Percentiles rank a stretch among this genome's conserved stretches.
These are phyloP conservation scores for Cossypha dichroa DNA, from an alignment of 2,797 vertebrate genomes.

Conservation along the genomic window DNA sequence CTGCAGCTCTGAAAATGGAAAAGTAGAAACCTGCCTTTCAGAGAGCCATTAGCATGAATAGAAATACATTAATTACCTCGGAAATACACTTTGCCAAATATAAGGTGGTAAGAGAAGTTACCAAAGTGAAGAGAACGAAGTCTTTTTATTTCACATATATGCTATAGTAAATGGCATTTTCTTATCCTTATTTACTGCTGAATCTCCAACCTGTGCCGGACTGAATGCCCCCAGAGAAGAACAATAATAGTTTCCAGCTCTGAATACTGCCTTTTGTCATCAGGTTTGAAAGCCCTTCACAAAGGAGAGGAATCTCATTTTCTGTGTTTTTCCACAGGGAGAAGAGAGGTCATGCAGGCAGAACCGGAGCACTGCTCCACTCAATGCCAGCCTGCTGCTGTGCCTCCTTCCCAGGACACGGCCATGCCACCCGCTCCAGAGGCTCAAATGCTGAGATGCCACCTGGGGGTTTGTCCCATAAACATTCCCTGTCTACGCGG, in stretches of 20 bases:
- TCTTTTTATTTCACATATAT: not conserved
- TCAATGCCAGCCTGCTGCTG: not conserved
- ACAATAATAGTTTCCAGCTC: conserved; percentile 48
- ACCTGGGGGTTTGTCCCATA: not conserved
- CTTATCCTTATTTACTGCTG: conserved; percentile 7
- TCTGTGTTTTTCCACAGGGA: conserved; percentile 8
- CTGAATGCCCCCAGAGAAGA: conserved; percentile 44
- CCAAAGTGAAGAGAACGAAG: not conserved
- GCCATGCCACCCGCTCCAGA: fast-evolving
- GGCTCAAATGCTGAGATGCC: not conserved
- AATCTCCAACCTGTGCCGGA: conserved; percentile 34
- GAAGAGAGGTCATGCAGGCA: not conserved
- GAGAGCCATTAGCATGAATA: not conserved
- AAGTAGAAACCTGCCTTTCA: not conserved
- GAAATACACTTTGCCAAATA: not conserved
- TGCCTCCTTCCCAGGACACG: not conserved
- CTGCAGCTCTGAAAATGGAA: not conserved
- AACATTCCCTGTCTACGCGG: not conserved
- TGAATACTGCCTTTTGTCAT: conserved; percentile 61
- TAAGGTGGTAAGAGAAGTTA: not conserved
- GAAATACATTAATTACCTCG: not conserved
- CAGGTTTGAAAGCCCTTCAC: conserved; percentile 50
- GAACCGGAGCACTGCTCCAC: not conserved
- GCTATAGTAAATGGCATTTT: not conserved
- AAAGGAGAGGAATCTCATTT: conserved; percentile 48